phyloP scores from a whole-genome alignment of 64 coral and sea anemone genomes.

The Actinia equina region DNA sequence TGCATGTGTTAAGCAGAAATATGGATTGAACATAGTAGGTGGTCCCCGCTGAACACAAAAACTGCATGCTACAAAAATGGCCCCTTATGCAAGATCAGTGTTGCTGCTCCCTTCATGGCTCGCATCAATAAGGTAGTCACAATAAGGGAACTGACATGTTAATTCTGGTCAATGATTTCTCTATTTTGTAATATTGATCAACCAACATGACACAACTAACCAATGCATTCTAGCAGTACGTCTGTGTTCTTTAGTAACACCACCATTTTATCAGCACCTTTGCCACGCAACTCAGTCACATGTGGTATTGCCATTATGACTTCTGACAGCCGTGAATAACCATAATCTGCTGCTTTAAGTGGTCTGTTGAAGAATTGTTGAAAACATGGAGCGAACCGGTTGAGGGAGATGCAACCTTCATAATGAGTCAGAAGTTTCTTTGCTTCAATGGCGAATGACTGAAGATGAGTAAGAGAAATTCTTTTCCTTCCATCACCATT shows the following conservation, averaged over 20 bases:
- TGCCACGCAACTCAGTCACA: slow-evolving; percentile 41
- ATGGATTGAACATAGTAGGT: too few relatives aligned
- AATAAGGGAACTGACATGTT: too few relatives aligned
- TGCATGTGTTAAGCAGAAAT: too few relatives aligned
- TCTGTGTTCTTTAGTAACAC: slow-evolving; percentile 29
- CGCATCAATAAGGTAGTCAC: too few relatives aligned
- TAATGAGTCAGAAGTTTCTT: slow-evolving; percentile 52
- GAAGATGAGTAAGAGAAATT: slow-evolving; percentile 44
- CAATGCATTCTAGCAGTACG: slow-evolving; percentile 21
- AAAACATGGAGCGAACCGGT: slow-evolving; percentile 59
- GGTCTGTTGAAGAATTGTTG: slow-evolving; percentile 50
- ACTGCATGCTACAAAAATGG: too few relatives aligned
- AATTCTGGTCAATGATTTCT: too few relatives aligned
- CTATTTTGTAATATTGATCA: too few relatives aligned
- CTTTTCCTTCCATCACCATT: slow-evolving; percentile 16
- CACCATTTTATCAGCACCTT: slow-evolving; percentile 60
- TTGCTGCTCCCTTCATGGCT: too few relatives aligned
- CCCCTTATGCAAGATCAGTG: too few relatives aligned
- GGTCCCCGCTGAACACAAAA: too few relatives aligned
- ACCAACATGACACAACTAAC: not conserved
- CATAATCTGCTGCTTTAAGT: slow-evolving; percentile 48
- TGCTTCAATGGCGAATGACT: slow-evolving; percentile 82
- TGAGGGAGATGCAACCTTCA: slow-evolving; percentile 80
- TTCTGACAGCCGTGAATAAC: slow-evolving; percentile 45
- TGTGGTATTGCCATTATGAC: slow-evolving; percentile 35